Evolutionary conservation across 2,797 vertebrate species (phyloP).

Genomic region (Gallinago stenura): DNA sequence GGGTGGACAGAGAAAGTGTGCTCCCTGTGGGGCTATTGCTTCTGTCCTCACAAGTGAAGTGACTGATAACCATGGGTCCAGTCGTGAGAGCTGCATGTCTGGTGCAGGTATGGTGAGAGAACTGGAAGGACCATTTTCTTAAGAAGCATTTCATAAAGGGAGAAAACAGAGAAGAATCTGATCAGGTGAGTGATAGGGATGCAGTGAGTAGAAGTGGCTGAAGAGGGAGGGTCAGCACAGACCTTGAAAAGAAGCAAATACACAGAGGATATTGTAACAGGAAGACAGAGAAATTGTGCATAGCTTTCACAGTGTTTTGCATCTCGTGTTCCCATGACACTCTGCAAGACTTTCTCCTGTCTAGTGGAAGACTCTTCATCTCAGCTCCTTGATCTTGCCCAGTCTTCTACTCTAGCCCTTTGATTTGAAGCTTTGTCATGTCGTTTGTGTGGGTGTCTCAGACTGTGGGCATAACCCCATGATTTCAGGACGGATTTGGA

Average conservation of each 20-base stretch:
- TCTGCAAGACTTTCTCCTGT: neutral
- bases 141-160: neutral
- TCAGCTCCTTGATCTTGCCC: neutral
- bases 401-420: neutral
- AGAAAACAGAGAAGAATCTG: neutral
- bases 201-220: neutral
- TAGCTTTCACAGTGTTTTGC: neutral
- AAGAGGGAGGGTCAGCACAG: neutral
- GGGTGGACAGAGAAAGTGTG: neutral
- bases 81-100: rapidly evolving
- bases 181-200: neutral
- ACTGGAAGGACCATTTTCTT: neutral
- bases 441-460: neutral
- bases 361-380: neutral
- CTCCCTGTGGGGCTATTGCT: neutral
- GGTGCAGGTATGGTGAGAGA: neutral
- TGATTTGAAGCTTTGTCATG: neutral
- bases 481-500: neutral
- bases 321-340: neutral
- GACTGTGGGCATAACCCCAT: neutral
- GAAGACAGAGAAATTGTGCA: neutral
- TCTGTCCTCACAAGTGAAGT: neutral
- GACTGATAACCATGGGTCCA: neutral
- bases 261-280: neutral
- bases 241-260: neutral